These are phyloP conservation scores for Lacanobia oleracea DNA, from an alignment of 2,888 invertebrate species.

Conservation along the genomic window DNA sequence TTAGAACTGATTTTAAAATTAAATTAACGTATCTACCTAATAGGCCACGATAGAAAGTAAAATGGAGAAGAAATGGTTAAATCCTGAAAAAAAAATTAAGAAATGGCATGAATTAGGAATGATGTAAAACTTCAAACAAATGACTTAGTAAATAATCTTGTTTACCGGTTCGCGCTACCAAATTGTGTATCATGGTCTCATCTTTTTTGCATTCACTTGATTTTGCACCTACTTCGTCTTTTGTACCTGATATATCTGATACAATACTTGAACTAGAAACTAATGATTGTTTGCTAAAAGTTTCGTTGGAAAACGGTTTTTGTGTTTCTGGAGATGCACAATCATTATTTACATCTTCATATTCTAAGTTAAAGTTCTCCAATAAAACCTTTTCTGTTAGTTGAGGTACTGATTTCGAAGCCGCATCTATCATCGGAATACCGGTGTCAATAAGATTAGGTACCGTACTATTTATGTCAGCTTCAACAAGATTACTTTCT, in stretches of 20 bases:
- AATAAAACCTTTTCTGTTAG: neutral
- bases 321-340: neutral
- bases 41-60: neutral
- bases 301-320: neutral
- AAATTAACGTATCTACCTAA: slow-evolving; percentile 24
- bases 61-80: slow-evolving; percentile 7
- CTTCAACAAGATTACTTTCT: neutral
- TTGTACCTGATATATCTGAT: neutral
- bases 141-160: slow-evolving; percentile 29
- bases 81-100: slow-evolving; percentile 11
- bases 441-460: neutral
- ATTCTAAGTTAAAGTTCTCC: neutral
- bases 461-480: neutral
- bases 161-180: slow-evolving; percentile 45
- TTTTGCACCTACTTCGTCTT: neutral
- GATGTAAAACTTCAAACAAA: slow-evolving; percentile 32
- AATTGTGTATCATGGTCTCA: slow-evolving; percentile 22
- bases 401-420: neutral
- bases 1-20: slow-evolving; percentile 3
- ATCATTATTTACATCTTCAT: slow-evolving; percentile 10
- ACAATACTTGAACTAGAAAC: neutral
- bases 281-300: neutral
- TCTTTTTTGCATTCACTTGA: slow-evolving; percentile 6
- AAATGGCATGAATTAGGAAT: slow-evolving; percentile 28
- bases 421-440: neutral